phyloP scores from a whole-genome alignment of 2,113 vertebrate genomes.

The Barnardius zonarius region DNA sequence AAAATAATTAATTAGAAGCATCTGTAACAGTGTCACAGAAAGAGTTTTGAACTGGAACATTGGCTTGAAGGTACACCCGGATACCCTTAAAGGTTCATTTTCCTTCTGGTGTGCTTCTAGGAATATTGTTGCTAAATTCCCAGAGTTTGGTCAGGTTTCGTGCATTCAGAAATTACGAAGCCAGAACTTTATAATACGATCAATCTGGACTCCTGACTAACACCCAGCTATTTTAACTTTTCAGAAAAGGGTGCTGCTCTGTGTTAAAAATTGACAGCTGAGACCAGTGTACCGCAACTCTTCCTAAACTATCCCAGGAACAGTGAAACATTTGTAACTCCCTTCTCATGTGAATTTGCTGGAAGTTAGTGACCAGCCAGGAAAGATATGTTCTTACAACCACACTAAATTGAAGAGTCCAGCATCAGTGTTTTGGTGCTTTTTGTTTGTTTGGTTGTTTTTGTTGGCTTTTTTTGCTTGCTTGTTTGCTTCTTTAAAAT shows the following conservation, averaged over 20 bases:
- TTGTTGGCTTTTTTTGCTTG: not conserved
- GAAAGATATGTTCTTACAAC: not conserved
- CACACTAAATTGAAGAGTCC: not conserved
- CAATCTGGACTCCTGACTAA: not conserved
- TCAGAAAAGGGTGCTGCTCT: not conserved
- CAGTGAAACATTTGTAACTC: not conserved
- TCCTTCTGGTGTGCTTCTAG: not conserved
- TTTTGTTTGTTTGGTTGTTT: not conserved
- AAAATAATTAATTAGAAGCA: not conserved
- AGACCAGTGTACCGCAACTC: not conserved
- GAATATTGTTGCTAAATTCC: not conserved
- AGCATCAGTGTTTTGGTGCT: not conserved
- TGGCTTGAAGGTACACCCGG: not conserved
- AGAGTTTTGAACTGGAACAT: not conserved
- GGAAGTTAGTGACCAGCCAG: not conserved
- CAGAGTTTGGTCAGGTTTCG: not conserved
- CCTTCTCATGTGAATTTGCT: not conserved
- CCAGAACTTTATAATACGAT: not conserved
- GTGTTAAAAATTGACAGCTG: not conserved
- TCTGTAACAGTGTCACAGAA: not conserved
- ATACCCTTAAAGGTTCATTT: not conserved
- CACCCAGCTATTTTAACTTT: not conserved
- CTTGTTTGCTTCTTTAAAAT: not conserved
- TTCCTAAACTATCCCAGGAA: not conserved
- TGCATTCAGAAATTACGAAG: not conserved